These are phyloP conservation scores for Andrena minutula DNA, from an alignment of 2,888 invertebrate genomes.

Conservation along the genomic window DNA sequence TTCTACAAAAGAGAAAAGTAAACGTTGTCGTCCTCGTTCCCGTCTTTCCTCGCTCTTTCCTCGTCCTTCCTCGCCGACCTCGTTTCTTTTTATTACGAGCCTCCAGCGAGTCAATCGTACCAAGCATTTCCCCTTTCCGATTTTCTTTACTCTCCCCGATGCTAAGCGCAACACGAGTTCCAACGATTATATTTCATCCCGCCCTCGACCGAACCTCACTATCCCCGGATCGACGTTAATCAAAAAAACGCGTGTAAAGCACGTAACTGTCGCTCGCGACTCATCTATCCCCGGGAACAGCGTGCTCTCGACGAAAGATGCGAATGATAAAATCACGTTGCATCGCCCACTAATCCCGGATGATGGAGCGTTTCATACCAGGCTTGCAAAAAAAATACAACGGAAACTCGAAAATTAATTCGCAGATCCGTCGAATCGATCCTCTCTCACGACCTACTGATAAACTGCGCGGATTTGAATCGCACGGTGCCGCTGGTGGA, in stretches of 20 bases:
- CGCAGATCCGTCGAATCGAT: slow-evolving; percentile 43
- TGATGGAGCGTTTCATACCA: slow-evolving; percentile 31
- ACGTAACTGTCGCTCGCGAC: neutral
- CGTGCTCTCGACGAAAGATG: slow-evolving; percentile 29
- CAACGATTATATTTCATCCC: neutral
- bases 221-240: neutral
- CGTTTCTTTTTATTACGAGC: slow-evolving; percentile 38
- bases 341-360: slow-evolving; percentile 41
- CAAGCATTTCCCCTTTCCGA: slow-evolving; percentile 22
- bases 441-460: slow-evolving; percentile 43
- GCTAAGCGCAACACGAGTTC: neutral
- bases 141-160: neutral
- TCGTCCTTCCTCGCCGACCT: slow-evolving; percentile 40
- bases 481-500: slow-evolving; percentile 18
- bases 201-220: neutral
- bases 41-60: neutral
- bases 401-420: slow-evolving; percentile 54
- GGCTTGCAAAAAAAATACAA: slow-evolving; percentile 13
- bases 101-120: slow-evolving; percentile 23
- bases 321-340: slow-evolving; percentile 41
- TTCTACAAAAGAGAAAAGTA: slow-evolving; percentile 52
- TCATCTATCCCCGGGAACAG: neutral
- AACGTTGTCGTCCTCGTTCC: slow-evolving; percentile 39
- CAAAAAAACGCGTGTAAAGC: neutral
- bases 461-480: slow-evolving; percentile 60